phyloP scores from a whole-genome alignment of 2,888 invertebrate species.

The Pachydiplax longipennis region DNA sequence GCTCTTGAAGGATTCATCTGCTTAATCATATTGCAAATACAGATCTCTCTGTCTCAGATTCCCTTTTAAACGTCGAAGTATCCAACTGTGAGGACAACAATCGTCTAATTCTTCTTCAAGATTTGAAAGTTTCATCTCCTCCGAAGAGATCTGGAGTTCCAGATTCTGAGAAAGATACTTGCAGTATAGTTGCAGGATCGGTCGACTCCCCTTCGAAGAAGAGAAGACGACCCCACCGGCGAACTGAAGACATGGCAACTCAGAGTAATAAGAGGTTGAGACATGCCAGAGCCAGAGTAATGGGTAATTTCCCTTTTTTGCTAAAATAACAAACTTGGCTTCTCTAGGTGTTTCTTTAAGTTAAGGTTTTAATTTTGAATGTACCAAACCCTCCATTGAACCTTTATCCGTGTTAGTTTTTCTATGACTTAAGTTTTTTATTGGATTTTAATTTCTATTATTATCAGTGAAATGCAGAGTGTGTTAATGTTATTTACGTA shows the following conservation, averaged over 20 bases:
- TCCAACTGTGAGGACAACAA: constrained; percentile 46
- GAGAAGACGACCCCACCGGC: constrained; percentile 57
- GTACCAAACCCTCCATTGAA: too few species aligned
- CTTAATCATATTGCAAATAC: constrained; percentile 46
- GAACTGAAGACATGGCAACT: background rate
- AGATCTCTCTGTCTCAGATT: constrained; percentile 48
- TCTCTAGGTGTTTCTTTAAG: background rate
- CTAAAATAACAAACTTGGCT: background rate
- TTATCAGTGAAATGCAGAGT: too few species aligned
- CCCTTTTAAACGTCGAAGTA: constrained; percentile 50
- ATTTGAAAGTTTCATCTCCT: background rate
- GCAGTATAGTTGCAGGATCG: constrained; percentile 45
- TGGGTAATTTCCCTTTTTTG: background rate
- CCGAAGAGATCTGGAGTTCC: background rate
- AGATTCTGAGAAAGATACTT: constrained; percentile 12
- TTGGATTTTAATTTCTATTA: too few species aligned
- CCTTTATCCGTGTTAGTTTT: too few species aligned
- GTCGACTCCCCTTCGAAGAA: constrained; percentile 59
- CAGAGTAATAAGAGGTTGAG: constrained; percentile 45
- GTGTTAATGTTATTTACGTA: too few species aligned
- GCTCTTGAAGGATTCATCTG: constrained; percentile 47
- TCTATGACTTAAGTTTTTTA: too few species aligned
- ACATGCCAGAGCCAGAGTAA: constrained; percentile 46
- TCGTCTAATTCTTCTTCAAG: constrained; percentile 5
- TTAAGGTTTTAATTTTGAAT: too few species aligned